phyloP scores from a whole-genome alignment of 2,113 vertebrate genomes.

The Tragelaphus scriptus region DNA sequence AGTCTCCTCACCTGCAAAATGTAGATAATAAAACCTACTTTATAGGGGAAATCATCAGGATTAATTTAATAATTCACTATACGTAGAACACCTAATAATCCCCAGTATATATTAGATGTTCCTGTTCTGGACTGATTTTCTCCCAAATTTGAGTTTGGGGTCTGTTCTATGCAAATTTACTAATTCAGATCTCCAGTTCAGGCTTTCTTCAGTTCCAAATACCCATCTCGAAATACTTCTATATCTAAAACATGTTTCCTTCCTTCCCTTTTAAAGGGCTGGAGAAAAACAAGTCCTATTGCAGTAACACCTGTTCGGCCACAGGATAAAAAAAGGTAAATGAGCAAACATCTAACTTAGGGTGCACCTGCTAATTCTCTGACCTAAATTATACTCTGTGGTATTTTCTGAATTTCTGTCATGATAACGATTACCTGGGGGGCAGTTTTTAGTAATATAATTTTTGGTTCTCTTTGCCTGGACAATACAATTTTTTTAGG shows the following conservation, averaged over 20 bases:
- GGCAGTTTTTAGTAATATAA: background rate
- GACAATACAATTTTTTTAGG: background rate
- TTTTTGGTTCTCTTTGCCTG: background rate
- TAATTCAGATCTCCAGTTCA: background rate
- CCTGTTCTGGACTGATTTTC: background rate
- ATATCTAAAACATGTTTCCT: background rate
- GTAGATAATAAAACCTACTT: background rate
- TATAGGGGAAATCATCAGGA: background rate
- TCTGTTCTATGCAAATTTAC: background rate
- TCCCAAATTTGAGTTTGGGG: background rate
- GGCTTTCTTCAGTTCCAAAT: slow-evolving; percentile 2
- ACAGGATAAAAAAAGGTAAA: background rate
- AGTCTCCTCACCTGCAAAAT: background rate
- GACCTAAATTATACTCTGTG: background rate
- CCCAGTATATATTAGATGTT: background rate
- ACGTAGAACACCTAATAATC: background rate
- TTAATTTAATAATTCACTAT: background rate
- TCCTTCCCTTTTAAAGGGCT: background rate
- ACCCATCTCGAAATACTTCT: background rate
- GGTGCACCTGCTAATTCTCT: background rate
- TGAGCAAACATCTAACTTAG: background rate
- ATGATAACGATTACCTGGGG: background rate
- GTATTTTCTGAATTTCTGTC: background rate
- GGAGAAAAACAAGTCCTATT: background rate
- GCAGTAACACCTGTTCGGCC: background rate